Base-by-base conservation (phyloP, 1,140 invertebrate species). In the Pseudobourletiella spinata region DNA sequence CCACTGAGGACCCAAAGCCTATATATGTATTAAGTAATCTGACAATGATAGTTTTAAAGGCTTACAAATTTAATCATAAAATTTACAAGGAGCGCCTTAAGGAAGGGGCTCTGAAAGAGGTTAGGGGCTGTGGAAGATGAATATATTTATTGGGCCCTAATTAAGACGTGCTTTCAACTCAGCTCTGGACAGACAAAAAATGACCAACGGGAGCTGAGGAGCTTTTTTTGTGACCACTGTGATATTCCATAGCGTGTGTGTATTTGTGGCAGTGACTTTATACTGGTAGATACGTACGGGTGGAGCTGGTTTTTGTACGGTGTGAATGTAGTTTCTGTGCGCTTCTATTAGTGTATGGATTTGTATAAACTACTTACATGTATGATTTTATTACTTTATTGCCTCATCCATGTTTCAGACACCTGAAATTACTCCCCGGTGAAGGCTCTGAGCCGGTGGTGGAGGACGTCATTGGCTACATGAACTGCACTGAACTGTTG, bases 131-230 rank as follows among this genome's bases (percentile, higher is more conserved):
- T n/a, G n/a, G n/a, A n/a, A n/a, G n/a, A 39, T 39, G 32, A 8
- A 46, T 24, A 14, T 51, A 59, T 50, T 59, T 59, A 48, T 59
- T 59, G 57, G 20, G 32, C 24, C 57, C 57, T 59, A 59, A 59
- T 59, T 59, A 59, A 59, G 57, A 59, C 57, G 32, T n/a, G n/a
- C n/a, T n/a, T n/a, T n/a, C n/a, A n/a, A n/a, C n/a, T 39, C n/a
- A n/a, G n/a, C 8, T 39, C n/a, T 39, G 32, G 8, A 39, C 8
- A n/a, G 32, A n/a, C 8, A 39, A 39, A 39, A 39, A 39, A 39
- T 39, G n/a, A 39, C n/a, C 8, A 39, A 39, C 32, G n/a, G 32
- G 32, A 39, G 32, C 32, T 39, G 32, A 39, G n/a, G 32, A n/a
- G 8, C 8, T 11, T 39, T 39, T 39, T 39, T n/a, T 39, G 8